Percentiles rank a stretch among this genome's conserved stretches.
These are phyloP conservation scores for Falcunculus frontatus DNA, from an alignment of 2,113 vertebrate genomes.

Conservation along the genomic window DNA sequence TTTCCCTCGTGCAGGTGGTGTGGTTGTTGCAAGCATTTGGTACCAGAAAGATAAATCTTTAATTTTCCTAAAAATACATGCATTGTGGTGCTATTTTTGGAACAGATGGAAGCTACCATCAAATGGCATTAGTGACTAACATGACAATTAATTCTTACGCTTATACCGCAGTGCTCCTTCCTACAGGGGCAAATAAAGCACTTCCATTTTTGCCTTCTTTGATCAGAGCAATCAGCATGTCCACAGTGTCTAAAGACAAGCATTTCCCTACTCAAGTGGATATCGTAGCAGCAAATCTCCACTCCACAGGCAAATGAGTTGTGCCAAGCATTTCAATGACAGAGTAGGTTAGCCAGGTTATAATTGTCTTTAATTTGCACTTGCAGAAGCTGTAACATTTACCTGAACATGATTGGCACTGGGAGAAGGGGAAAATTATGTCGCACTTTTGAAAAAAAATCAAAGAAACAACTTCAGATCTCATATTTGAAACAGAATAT, in stretches of 20 bases:
- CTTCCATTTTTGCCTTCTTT: not conserved
- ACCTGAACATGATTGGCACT: constrained; percentile 1
- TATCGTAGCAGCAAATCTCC: not conserved
- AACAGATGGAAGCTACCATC: not conserved
- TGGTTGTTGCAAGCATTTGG: not conserved
- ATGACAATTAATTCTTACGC: not conserved
- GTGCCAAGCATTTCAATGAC: constrained; percentile 35
- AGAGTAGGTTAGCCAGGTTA: constrained; percentile 22
- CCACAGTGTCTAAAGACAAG: not conserved
- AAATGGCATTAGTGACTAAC: not conserved
- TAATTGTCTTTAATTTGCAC: constrained; percentile 55
- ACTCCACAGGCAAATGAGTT: not conserved
- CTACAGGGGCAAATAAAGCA: not conserved
- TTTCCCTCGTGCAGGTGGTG: not conserved
- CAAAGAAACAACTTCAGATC: constrained; percentile 46
- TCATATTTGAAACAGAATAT: constrained; percentile 35
- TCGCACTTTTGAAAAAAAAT: not conserved
- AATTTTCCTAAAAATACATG: not conserved
- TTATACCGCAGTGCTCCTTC: not conserved
- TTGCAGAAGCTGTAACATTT: constrained; percentile 41
- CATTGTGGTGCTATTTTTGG: not conserved
- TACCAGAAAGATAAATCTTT: not conserved
- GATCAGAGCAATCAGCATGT: not conserved
- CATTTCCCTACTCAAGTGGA: not conserved
- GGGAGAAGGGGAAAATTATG: constrained; percentile 27